phyloP scores from a whole-genome alignment of 23 tunicate genomes.

The Halocynthia roretzi region DNA sequence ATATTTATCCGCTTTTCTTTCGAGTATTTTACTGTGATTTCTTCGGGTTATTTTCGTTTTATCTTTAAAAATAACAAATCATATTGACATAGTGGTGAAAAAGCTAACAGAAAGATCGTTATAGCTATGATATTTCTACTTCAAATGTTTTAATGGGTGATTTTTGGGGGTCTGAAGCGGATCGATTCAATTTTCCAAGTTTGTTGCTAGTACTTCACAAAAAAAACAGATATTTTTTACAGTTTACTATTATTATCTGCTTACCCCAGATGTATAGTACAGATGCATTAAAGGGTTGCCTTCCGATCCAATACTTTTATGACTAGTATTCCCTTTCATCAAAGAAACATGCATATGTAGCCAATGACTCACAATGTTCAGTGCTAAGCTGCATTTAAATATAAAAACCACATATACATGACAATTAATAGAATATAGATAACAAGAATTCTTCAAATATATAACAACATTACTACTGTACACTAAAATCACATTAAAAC shows the following conservation, averaged over 20 bases:
- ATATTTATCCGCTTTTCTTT: too few relatives aligned
- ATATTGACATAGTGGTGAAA: too few relatives aligned
- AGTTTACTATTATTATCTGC: not conserved
- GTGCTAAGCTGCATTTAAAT: slow-evolving; percentile 35
- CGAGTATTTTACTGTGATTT: too few relatives aligned
- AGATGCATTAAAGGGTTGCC: slow-evolving; percentile 89
- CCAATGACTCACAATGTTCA: slow-evolving; percentile 97
- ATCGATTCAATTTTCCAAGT: too few relatives aligned
- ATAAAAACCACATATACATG: not conserved
- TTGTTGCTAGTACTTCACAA: not conserved
- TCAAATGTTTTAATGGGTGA: too few relatives aligned
- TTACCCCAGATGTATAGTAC: slow-evolving; percentile 91
- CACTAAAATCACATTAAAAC: too few relatives aligned
- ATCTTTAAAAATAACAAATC: too few relatives aligned
- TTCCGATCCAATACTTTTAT: slow-evolving; percentile 86
- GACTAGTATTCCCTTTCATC: slow-evolving; percentile 67
- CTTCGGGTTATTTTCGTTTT: too few relatives aligned
- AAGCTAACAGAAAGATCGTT: too few relatives aligned
- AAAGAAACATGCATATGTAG: slow-evolving; percentile 80
- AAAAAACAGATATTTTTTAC: not conserved
- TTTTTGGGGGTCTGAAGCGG: too few relatives aligned
- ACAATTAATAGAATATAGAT: slow-evolving; percentile 2
- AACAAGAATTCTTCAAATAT: not conserved
- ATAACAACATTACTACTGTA: too few relatives aligned
- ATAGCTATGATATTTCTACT: too few relatives aligned